Base-by-base conservation (phyloP, 2,888 invertebrate genomes). In the Pachymerium ferrugineum region DNA sequence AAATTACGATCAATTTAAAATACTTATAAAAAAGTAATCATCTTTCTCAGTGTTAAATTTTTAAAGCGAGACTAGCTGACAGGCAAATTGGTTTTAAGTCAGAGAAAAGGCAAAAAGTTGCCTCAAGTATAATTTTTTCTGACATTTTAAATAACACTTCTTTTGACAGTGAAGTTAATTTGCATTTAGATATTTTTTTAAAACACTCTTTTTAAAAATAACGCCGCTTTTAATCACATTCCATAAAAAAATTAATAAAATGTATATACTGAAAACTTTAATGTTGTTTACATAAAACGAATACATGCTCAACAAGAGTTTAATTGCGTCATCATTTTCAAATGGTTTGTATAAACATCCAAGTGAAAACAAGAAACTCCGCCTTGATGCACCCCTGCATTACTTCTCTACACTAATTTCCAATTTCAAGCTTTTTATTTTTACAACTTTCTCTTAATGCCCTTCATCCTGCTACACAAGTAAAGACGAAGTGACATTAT, bases 351-450 rank as follows among this genome's bases (percentile, higher is more conserved):
- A 62, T 62, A 62, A 62, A 62, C 62, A 62, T 28, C 25, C 62
- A 62, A 28, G 62, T 62, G 62, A 62, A 62, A 62, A 62, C 62
- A 62, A 62, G 62, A 62, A 62, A 62, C 62, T 62, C 62, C 62
- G 28, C 62, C 62, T 62, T 28, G 62, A 62, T 62, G 62, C 62
- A 28, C 10, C 62, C 28, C 62, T 62, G 62, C 62, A 62, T 28
- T 62, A 28, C 62, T 3, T 22, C 12, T 62, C 62, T 62, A 62
- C 62, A 25, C 62, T 62, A 62, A 62, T 62, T 62, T 62, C 62
- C 62, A 62, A 62, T 62, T 62, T 62, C 62, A 62, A 62, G 62
- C 62, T 62, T 62, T 62, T 62, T 62, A 62, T 62, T 62, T 62
- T 62, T 62, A 62, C 28, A 28, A 28, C 62, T 62, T 62, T 62